These are phyloP conservation scores for Pristionchus pacificus DNA, from an alignment of 1,140 invertebrate species.

Conservation along the genomic window DNA sequence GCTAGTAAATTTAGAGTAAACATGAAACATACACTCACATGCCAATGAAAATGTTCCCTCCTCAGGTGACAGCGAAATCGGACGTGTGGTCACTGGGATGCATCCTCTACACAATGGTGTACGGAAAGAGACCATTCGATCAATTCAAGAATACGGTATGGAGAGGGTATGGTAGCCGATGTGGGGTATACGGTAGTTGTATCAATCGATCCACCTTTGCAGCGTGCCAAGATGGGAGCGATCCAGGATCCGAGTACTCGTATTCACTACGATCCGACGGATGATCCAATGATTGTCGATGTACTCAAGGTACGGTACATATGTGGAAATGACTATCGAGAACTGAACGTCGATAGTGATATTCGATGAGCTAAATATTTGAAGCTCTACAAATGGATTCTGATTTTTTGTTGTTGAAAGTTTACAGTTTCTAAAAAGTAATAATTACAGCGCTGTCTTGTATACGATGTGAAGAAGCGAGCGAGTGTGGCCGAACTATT, in stretches of 20 bases:
- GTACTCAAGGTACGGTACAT: slow-evolving; percentile 62
- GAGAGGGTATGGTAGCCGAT: too few species aligned
- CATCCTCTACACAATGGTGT: slow-evolving; percentile 87
- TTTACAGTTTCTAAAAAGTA: too few species aligned
- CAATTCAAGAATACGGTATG: slow-evolving; percentile 65
- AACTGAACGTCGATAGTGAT: too few species aligned
- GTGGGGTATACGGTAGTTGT: too few species aligned
- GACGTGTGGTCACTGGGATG: slow-evolving; percentile 97
- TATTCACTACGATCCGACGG: slow-evolving; percentile 68
- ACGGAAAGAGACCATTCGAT: slow-evolving; percentile 83
- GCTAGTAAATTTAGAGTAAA: too few species aligned
- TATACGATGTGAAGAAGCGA: slow-evolving; percentile 68
- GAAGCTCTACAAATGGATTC: not conserved
- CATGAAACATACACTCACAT: too few species aligned
- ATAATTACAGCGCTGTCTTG: slow-evolving; percentile 66
- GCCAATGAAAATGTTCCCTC: slow-evolving; percentile 33
- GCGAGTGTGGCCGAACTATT: slow-evolving; percentile 72
- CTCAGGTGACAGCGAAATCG: slow-evolving; percentile 81
- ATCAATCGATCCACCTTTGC: too few species aligned
- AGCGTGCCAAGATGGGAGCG: slow-evolving; percentile 73
- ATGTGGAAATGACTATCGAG: too few species aligned
- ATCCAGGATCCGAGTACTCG: slow-evolving; percentile 73
- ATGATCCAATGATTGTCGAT: slow-evolving; percentile 63
- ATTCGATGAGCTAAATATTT: too few species aligned
- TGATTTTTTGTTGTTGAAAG: not conserved